Evolutionary conservation across 2,113 vertebrate genomes (phyloP).

Genomic region (Erythrocebus patas): DNA sequence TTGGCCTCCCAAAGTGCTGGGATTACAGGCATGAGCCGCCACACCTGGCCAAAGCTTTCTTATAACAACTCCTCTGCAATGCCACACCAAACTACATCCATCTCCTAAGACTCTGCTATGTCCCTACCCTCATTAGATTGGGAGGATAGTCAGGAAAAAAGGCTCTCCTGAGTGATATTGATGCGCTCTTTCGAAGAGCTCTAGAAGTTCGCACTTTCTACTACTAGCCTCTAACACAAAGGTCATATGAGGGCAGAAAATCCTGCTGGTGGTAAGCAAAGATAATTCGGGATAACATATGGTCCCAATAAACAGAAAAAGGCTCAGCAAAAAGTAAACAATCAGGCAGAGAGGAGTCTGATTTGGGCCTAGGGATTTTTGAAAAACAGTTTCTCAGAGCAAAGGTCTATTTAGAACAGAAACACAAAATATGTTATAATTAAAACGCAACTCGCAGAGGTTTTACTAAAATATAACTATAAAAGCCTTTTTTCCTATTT

Average conservation of each 20-base stretch:
- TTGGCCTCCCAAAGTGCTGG: too few relatives aligned
- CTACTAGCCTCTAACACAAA: conserved; percentile 28
- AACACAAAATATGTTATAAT: conserved; percentile 32
- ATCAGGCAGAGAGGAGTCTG: conserved; percentile 36
- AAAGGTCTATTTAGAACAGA: conserved; percentile 59
- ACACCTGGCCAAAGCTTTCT: not conserved
- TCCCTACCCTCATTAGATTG: not conserved
- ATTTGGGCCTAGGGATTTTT: conserved; percentile 38
- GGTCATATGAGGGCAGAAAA: conserved; percentile 52
- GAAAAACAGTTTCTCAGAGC: conserved; percentile 42
- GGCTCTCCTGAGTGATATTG: not conserved
- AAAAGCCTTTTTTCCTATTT: conserved; percentile 7
- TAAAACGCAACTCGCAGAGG: conserved; percentile 26
- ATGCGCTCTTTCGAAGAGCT: conserved; percentile 41
- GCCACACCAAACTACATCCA: not conserved
- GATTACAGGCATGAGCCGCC: too few relatives aligned
- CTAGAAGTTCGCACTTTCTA: conserved; percentile 24
- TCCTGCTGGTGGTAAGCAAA: conserved; percentile 35
- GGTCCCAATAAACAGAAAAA: conserved; percentile 58
- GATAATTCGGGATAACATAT: conserved; percentile 59
- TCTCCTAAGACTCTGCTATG: not conserved
- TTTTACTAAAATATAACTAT: conserved; percentile 38
- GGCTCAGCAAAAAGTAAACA: conserved; percentile 60
- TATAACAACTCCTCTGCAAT: not conserved
- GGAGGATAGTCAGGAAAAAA: not conserved